Conservation (phyloP, 2,113 vertebrate genomes). For the Coryphaenoides rupestris region DNA sequence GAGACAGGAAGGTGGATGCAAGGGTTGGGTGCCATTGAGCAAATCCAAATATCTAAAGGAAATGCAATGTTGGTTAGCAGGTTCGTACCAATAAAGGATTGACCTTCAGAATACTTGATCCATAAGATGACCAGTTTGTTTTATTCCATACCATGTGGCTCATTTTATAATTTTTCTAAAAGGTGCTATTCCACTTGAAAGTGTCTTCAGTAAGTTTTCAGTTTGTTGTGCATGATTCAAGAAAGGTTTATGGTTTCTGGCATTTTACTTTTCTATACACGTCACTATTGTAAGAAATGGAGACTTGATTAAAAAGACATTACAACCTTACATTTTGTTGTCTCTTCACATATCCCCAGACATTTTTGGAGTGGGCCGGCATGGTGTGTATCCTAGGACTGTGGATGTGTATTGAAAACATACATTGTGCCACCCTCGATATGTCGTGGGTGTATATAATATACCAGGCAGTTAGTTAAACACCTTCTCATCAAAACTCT, state of each 20-base stretch:
- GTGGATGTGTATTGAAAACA: too few species aligned
- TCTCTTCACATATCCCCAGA: neutral
- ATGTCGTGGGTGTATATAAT: too few species aligned
- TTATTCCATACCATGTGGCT: conserved; percentile 34
- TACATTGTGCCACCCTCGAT: too few species aligned
- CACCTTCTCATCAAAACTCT: too few species aligned
- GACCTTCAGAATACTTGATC: too few species aligned
- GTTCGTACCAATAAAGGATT: too few species aligned
- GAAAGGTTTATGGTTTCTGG: conserved; percentile 23
- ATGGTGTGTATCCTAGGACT: too few species aligned
- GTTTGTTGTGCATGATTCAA: conserved; percentile 26
- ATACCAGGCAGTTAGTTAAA: too few species aligned
- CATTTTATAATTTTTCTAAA: conserved; percentile 14
- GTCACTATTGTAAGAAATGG: conserved; percentile 18
- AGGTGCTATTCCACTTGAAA: conserved; percentile 4
- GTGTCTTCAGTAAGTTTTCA: conserved; percentile 3
- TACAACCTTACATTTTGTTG: neutral
- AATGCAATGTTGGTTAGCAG: conserved; percentile 2
- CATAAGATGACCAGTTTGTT: conserved; percentile 12
- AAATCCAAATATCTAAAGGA: conserved; percentile 8
- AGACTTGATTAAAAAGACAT: conserved; percentile 45
- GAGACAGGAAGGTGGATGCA: too few species aligned
- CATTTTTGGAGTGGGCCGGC: too few species aligned
- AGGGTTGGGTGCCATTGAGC: neutral
- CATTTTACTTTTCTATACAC: neutral